Base-by-base conservation (phyloP, 1,140 invertebrate species). In the Harlomillsia oculata region DNA sequence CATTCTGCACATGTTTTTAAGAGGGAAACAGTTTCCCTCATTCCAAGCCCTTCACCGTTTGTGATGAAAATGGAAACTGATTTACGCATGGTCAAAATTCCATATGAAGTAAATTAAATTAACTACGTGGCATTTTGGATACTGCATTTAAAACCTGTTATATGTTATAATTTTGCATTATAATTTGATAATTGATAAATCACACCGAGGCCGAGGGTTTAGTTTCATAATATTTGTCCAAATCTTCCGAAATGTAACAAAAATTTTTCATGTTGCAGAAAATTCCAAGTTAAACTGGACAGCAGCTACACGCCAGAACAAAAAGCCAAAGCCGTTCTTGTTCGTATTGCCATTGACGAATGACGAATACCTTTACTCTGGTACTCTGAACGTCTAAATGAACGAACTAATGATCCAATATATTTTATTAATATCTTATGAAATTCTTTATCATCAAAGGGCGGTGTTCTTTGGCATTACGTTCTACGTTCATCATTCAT, bases 301-400 rank as follows among this genome's bases (percentile, higher is more conserved):
- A 43, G n/a, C n/a, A n/a, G n/a, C 28, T 54, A 60, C 29, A 50
- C 32, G n/a, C 9, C 29, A 1, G 56, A 62, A 43, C 13, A 59
- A 36, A 52, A 29, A 29, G 60, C 60, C 16, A 21, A 59, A 0
- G 51, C 48, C 3, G 41, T 29, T 13, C n/a, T 51, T 6, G 32
- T 58, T 21, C n/a, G 50, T 41, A 43, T 58, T 25, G 44, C 54
- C 43, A 37, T 62, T 55, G 60, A 62, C 20, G n/a, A n/a, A n/a
- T n/a, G n/a, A n/a, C n/a, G 60, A 62, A 54, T 51, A 62, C 54
- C 49, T 59, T 40, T 62, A 59, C n/a, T n/a, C 39, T 62, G 56
- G 60, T 58, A 52, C 13, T n/a, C n/a, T 32, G 13, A 30, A 29
- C n/a, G 6, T n/a, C n/a, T n/a, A n/a, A n/a, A n/a, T n/a, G n/a